These are phyloP conservation scores for Boulengeromyrus knoepffleri DNA, from an alignment of 2,113 vertebrate genomes.

Conservation along the genomic window DNA sequence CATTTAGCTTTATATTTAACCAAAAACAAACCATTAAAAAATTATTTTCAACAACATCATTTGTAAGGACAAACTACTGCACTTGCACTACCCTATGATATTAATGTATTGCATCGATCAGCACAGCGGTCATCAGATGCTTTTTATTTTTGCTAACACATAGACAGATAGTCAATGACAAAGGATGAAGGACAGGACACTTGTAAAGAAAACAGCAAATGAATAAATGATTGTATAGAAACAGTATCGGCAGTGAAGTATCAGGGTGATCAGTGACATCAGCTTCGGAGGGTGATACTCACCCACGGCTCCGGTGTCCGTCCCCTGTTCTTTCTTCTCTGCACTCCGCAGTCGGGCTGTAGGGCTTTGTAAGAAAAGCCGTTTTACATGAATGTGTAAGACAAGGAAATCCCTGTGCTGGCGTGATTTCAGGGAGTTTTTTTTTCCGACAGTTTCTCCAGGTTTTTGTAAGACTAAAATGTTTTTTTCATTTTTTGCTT, in stretches of 20 bases:
- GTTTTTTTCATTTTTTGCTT: neutral
- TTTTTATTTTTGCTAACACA: conserved; percentile 3
- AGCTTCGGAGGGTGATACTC: conserved; percentile 12
- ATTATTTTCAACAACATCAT: neutral
- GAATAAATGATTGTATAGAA: conserved; percentile 23
- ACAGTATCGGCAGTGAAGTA: conserved; percentile 21
- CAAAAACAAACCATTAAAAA: neutral
- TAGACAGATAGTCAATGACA: neutral
- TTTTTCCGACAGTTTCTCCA: neutral
- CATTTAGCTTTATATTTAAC: neutral
- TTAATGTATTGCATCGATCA: neutral
- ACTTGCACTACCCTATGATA: neutral
- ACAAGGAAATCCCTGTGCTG: neutral
- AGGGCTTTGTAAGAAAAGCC: neutral
- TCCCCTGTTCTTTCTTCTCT: neutral
- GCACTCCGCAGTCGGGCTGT: neutral
- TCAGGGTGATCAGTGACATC: conserved; percentile 21
- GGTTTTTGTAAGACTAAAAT: neutral
- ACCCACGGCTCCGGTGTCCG: conserved; percentile 14
- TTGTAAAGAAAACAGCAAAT: conserved; percentile 21
- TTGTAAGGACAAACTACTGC: neutral
- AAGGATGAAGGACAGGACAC: neutral
- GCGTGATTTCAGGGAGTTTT: neutral
- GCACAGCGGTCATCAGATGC: neutral
- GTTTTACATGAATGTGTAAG: neutral